phyloP scores from a whole-genome alignment of 2,797 vertebrate species.

The Pseudochromis fuscus region DNA sequence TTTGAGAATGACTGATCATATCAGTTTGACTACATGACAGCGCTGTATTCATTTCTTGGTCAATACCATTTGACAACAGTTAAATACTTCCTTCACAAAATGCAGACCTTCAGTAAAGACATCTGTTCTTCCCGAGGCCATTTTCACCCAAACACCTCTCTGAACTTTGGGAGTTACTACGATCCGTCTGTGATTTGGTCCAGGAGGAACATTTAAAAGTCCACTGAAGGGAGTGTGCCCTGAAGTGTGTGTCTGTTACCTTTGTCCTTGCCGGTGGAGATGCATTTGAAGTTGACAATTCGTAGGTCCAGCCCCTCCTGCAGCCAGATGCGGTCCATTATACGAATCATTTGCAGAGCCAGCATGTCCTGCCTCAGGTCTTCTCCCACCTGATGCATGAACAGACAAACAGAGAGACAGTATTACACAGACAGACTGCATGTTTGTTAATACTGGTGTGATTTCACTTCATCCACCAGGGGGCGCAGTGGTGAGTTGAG shows the following conservation, averaged over 20 bases:
- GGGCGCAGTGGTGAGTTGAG: slow-evolving; percentile 32
- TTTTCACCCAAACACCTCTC: not conserved
- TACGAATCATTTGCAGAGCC: slow-evolving; percentile 98
- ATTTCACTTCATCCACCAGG: slow-evolving; percentile 66
- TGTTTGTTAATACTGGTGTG: not conserved
- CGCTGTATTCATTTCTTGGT: not conserved
- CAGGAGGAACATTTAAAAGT: not conserved
- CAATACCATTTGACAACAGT: not conserved
- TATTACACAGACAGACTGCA: not conserved
- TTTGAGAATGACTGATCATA: not conserved
- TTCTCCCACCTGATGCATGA: slow-evolving; percentile 90
- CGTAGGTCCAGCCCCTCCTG: slow-evolving; percentile 97
- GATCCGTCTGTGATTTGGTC: not conserved
- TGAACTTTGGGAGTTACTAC: not conserved
- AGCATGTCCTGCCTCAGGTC: slow-evolving; percentile 99
- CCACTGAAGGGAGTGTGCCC: not conserved
- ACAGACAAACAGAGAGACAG: not conserved
- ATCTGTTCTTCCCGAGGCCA: not conserved
- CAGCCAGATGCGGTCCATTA: slow-evolving; percentile 99
- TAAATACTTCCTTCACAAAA: not conserved
- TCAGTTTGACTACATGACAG: not conserved
- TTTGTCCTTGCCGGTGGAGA: slow-evolving; percentile 96
- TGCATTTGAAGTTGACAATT: slow-evolving; percentile 98
- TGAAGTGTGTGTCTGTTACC: slow-evolving; percentile 77
- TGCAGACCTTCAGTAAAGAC: not conserved